A percentile compares a stretch with the other conserved stretches of the same genome.
Evolutionary conservation across 2,113 vertebrate species (phyloP).

Genomic region (Pontoporia blainvillei): DNA sequence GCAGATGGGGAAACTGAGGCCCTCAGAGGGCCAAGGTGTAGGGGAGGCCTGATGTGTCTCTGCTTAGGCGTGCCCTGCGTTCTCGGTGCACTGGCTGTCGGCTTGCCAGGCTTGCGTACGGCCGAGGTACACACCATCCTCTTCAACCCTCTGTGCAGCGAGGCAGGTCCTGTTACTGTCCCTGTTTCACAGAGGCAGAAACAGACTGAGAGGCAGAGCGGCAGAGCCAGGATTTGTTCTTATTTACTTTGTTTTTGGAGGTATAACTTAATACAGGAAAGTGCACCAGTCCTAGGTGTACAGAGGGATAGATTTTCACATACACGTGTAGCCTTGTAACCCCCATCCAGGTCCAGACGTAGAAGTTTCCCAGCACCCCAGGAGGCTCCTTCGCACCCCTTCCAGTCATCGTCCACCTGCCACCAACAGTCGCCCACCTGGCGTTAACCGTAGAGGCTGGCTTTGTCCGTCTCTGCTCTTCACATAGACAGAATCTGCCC

Average conservation of each 20-base stretch:
- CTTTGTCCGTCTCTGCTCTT: background rate
- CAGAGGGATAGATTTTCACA: background rate
- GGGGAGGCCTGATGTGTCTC: background rate
- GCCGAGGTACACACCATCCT: background rate
- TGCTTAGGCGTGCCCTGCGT: rapidly evolving
- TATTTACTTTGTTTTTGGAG: background rate
- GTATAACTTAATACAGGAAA: background rate
- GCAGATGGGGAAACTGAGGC: background rate
- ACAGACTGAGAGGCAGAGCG: background rate
- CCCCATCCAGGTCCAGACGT: background rate
- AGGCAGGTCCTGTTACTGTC: background rate
- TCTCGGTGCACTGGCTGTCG: rapidly evolving
- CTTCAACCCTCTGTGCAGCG: background rate
- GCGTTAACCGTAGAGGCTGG: background rate
- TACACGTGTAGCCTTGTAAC: rapidly evolving
- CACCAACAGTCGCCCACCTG: rapidly evolving
- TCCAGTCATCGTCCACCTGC: background rate
- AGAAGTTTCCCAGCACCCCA: background rate
- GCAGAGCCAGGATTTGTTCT: background rate
- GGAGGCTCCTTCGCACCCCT: background rate
- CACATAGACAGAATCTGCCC: background rate
- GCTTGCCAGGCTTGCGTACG: background rate
- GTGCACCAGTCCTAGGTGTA: background rate
- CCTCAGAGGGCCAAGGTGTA: background rate
- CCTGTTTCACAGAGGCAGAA: background rate